Conservation (phyloP, 2,888 invertebrate species). For the Cacoxenus indagator region DNA sequence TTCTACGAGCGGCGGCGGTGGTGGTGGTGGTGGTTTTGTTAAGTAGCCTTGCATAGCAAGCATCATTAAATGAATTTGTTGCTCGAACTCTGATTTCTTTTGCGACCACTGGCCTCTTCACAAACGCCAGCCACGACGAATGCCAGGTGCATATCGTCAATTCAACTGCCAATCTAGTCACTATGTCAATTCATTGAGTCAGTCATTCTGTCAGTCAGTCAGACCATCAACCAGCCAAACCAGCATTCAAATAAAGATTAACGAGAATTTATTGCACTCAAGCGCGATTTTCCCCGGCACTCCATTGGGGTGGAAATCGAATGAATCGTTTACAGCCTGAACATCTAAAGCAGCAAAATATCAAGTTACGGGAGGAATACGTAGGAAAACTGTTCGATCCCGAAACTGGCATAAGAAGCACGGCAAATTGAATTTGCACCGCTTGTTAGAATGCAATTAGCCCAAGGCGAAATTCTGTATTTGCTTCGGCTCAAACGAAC, state of each 20-base stretch:
- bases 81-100: too few species aligned
- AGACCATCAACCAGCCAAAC: background rate
- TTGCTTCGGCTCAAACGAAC: conserved; percentile 44
- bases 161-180: background rate
- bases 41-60: too few species aligned
- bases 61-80: too few species aligned
- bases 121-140: too few species aligned
- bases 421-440: conserved; percentile 63
- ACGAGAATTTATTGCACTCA: conserved; percentile 7
- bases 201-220: background rate
- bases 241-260: conserved; percentile 11
- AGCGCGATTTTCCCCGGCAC: background rate
- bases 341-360: conserved; percentile 4
- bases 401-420: conserved; percentile 49
- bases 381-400: background rate
- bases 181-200: background rate
- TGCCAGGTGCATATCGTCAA: conserved; percentile 13
- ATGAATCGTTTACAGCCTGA: background rate
- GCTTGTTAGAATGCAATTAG: conserved; percentile 69
- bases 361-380: conserved; percentile 11
- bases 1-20: too few species aligned
- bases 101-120: too few species aligned
- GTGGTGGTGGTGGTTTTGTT: too few species aligned
- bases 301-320: conserved; percentile 9
- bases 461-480: conserved; percentile 51